Base-by-base conservation (phyloP, 2,888 invertebrate genomes). In the Shargacucullia verbasci region DNA sequence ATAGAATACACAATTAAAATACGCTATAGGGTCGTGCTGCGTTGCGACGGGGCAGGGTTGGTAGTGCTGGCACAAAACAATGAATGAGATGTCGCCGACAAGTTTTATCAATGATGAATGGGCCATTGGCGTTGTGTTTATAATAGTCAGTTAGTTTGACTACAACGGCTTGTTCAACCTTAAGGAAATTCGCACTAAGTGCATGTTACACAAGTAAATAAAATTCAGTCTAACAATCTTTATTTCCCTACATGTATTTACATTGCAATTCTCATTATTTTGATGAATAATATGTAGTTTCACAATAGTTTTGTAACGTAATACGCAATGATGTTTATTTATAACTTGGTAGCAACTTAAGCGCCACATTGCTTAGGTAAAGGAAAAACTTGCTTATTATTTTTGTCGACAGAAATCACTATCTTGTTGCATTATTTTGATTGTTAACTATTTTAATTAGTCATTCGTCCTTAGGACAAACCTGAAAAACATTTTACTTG, bases 101-200 rank as follows among this genome's bases (percentile, higher is more conserved):
- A 82, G 85, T 88, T 88, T 87, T 88, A 89, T 88, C 84, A 88
- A 84, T 89, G 90, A 90, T 87, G 82, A 81, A 91, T 89, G 78
- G 73, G 50, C 46, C 52, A 57, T 70, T 65, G 53, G 64, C 59
- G 52, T 62, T 57, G 55, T 69, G 49, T 70, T 69, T 71, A 67
- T 64, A 71, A 71, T 63, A 70, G 66, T 56, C 45, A 57, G 69
- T 47, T 50, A 41, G 33, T 63, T 61, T 62, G 34, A n/a, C 40
- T 39, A 46, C 45, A 49, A 55, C 34, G 44, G 15, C 44, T 47
- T 37, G 15, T 44, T 37, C 11, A 50, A 50, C 9, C 8, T 40
- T 49, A 52, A 52, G 48, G 63, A 49, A 56, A 52, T 43, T 43
- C 34, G 37, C 45, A 9, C 7, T 31, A 31, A 31, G 33, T 35